phyloP scores from a whole-genome alignment of 2,888 invertebrate species.

The Lingula anatina region DNA sequence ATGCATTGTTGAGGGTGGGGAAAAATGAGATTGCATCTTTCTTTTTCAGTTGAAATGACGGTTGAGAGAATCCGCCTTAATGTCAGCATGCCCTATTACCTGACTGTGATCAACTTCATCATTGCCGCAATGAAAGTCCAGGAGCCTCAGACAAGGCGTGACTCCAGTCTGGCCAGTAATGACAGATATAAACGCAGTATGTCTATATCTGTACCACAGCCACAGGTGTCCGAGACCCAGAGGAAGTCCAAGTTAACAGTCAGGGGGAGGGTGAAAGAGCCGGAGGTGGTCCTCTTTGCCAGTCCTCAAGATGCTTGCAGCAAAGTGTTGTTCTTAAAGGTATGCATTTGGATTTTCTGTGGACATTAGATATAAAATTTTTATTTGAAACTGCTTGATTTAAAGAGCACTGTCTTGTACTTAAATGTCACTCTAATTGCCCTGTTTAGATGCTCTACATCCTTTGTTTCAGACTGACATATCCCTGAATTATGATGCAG shows the following conservation, averaged over 20 bases:
- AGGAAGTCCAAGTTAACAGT: conserved; percentile 64
- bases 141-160: no score
- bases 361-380: conserved; percentile 1
- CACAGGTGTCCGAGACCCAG: no score
- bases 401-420: not conserved
- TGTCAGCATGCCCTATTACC: conserved; percentile 68
- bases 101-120: conserved; percentile 60
- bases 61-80: conserved; percentile 70
- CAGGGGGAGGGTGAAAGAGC: conserved; percentile 69
- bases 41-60: conserved; percentile 62
- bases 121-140: conserved; percentile 60
- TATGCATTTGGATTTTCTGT: conserved; percentile 16
- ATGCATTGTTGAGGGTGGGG: no score
- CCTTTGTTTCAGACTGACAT: conserved; percentile 25
- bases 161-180: no score
- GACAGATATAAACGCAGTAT: no score
- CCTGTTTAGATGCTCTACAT: not conserved
- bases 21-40: not conserved
- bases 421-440: not conserved
- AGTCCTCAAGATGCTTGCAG: conserved; percentile 53
- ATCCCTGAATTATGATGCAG: conserved; percentile 26
- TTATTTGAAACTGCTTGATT: not conserved
- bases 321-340: conserved; percentile 64
- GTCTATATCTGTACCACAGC: no score
- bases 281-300: conserved; percentile 72